Evolutionary conservation across 2,113 vertebrate genomes (phyloP), one percentile per base, ranked within the genome.

Genomic region (Falcunculus frontatus): DNA sequence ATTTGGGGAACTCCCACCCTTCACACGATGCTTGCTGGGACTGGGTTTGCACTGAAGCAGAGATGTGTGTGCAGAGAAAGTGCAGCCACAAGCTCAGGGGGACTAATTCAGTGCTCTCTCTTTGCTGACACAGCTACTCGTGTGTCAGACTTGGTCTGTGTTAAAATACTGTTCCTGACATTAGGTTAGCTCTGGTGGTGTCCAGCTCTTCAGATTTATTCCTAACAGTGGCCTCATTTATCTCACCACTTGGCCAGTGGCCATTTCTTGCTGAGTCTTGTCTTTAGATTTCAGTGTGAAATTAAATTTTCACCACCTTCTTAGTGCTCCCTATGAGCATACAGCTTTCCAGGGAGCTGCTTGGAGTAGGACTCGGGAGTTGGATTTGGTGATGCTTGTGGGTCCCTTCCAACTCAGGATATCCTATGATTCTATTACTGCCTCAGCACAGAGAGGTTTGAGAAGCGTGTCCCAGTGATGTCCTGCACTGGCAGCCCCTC

Each of bases 171-270:
- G 9, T 5, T 88, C 79, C 68, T 88, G 91, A 82, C 16, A 18
- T 84, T 44, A 65, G 44, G 77, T 65, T 88, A 89, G 68, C 53
- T 91, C 64, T 59, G 49, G 25, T 69, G n/a, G 19, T 73, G n/a
- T 70, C 59, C 56, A 63, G 68, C 41, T 87, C 80, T 85, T 79
- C 57, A 74, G 69, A 89, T 92, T 87, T 82, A 90, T 93, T 87
- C 56, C 55, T 57, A 57, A 44, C 33, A 29, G 30, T 52, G 32
- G 41, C 29, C 42, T 93, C 62, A 60, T 90, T 92, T 87, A 41
- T 90, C 83, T 94, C 87, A 52, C 33, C 19, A 7, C 85, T 90
- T 84, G 90, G 35, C 37, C n/a, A 53, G 59, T 50, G 79, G 69
- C 62, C 50, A 50, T 67, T 88, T 55, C 77, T 93, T 37, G 16